Evolutionary conservation across 2,113 vertebrate species (phyloP).

Genomic region (Paradoxurus hermaphroditus): DNA sequence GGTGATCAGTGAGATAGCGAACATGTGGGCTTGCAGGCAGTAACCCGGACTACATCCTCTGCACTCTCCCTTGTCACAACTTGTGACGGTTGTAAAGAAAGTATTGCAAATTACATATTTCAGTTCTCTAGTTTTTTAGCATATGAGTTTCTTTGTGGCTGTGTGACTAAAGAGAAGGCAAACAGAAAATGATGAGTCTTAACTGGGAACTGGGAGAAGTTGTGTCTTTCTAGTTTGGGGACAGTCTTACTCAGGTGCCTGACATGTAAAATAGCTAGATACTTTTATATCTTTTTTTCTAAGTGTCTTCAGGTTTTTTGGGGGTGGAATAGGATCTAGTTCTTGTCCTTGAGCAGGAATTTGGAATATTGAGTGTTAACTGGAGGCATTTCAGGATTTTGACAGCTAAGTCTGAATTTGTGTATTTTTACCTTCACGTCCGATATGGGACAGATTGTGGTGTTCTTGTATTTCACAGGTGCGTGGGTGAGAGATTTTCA

Average conservation of each 20-base stretch:
- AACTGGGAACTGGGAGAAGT: background rate
- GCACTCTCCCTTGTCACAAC: background rate
- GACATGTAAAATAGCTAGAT: background rate
- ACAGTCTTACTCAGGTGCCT: background rate
- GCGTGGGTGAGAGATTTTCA: conserved; percentile 31
- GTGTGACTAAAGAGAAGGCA: background rate
- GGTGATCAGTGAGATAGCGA: background rate
- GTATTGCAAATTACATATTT: background rate
- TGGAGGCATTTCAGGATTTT: background rate
- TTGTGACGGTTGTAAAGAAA: background rate
- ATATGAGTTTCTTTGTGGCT: background rate
- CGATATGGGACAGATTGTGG: background rate
- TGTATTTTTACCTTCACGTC: background rate
- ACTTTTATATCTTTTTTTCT: background rate
- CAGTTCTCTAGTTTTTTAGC: background rate
- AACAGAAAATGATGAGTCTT: background rate
- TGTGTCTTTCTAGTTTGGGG: background rate
- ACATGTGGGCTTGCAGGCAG: background rate
- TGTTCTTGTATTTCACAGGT: conserved; percentile 21
- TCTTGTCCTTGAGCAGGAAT: background rate
- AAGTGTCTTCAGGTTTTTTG: conserved; percentile 16
- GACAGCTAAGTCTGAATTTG: background rate
- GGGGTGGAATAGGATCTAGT: background rate
- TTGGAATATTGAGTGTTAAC: conserved; percentile 8
- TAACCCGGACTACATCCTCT: background rate